A percentile compares a stretch with the other conserved stretches of the same genome.
Conservation (phyloP, 1,140 invertebrate species). For the Homarus americanus region DNA sequence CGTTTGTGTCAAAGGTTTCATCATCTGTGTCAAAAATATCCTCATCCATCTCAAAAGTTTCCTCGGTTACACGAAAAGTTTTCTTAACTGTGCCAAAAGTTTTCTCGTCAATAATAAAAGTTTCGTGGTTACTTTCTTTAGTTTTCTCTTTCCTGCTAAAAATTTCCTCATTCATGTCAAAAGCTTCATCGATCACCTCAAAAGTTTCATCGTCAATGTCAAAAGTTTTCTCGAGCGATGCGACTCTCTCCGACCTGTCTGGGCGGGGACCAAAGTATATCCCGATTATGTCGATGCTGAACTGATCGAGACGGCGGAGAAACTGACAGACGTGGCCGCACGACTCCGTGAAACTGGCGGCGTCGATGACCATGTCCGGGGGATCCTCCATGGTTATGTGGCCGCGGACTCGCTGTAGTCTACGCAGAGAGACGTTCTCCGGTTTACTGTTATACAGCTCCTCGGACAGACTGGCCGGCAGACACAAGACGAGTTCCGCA, state of each 20-base stretch:
- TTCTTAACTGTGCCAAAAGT: no score
- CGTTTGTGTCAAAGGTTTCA: no score
- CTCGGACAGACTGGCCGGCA: constrained; percentile 50
- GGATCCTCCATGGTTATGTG: constrained; percentile 62
- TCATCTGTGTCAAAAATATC: no score
- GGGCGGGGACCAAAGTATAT: constrained; percentile 21
- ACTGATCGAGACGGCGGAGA: constrained; percentile 40
- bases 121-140: no score
- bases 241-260: not conserved
- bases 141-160: not conserved
- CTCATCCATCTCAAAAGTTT: no score
- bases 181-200: not conserved
- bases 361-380: constrained; percentile 34
- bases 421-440: constrained; percentile 12
- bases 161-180: not conserved
- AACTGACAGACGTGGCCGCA: constrained; percentile 54
- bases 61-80: no score
- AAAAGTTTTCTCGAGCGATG: not conserved
- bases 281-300: constrained; percentile 61
- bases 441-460: constrained; percentile 24
- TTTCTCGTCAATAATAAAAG: no score
- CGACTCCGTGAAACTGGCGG: constrained; percentile 1
- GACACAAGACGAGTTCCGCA: constrained; percentile 48
- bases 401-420: constrained; percentile 36
- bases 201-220: not conserved